These are phyloP conservation scores for Pavo muticus DNA, from an alignment of 2,113 vertebrate genomes.

Conservation along the genomic window DNA sequence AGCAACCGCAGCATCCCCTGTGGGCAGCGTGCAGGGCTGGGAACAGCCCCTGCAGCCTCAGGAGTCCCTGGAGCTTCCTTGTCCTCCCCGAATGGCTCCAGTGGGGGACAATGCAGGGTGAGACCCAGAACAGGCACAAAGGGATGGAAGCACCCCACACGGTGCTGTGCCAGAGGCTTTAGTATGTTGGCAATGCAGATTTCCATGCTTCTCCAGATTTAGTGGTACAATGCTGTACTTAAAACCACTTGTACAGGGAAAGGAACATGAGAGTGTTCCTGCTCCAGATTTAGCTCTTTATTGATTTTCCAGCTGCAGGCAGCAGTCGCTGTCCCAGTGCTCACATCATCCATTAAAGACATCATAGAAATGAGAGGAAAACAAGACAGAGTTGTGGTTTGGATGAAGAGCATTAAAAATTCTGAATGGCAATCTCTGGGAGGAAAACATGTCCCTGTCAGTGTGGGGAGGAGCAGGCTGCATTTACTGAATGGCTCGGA, in stretches of 20 bases:
- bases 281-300: conserved; percentile 21
- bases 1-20: neutral
- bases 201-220: neutral
- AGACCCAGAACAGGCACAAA: neutral
- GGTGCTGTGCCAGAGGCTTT: fast-evolving
- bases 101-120: neutral
- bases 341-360: neutral
- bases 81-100: neutral
- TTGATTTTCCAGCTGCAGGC: conserved; percentile 44
- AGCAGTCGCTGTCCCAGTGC: neutral
- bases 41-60: neutral
- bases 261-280: neutral
- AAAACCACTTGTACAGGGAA: neutral
- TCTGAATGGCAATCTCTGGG: neutral
- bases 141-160: neutral
- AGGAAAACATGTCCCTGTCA: neutral
- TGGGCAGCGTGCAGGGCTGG: fast-evolving
- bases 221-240: neutral
- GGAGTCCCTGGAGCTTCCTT: neutral
- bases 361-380: neutral
- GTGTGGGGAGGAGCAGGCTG: neutral
- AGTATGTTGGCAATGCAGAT: fast-evolving
- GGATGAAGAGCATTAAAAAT: neutral
- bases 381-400: neutral
- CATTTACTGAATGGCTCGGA: neutral